A percentile compares a stretch with the other conserved stretches of the same genome.
Evolutionary conservation across 2,113 vertebrate species (phyloP).

Genomic region (Epinephelus cyanopodus): DNA sequence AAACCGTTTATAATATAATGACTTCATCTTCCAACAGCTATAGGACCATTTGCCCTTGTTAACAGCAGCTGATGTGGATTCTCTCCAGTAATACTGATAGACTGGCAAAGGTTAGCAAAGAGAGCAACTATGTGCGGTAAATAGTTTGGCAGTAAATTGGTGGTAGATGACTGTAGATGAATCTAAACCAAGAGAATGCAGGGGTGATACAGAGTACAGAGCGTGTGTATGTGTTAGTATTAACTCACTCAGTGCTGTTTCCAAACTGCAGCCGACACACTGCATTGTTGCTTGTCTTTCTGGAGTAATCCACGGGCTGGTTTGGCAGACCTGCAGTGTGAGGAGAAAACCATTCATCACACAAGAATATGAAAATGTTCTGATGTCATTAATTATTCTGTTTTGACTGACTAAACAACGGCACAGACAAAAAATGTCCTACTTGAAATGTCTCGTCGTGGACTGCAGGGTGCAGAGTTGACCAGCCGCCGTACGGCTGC

Average conservation of each 20-base stretch:
- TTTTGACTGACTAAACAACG: background rate
- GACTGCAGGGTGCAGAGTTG: slow-evolving; percentile 90
- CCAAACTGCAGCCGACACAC: slow-evolving; percentile 86
- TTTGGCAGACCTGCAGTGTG: slow-evolving; percentile 60
- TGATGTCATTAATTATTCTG: background rate
- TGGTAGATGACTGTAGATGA: slow-evolving; percentile 1
- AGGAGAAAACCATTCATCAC: background rate
- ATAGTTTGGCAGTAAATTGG: slow-evolving; percentile 15
- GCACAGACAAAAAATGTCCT: slow-evolving; percentile 1
- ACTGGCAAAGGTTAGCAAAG: background rate
- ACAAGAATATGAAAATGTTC: background rate
- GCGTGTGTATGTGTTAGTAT: background rate
- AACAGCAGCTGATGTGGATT: background rate
- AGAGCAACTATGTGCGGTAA: slow-evolving; percentile 9
- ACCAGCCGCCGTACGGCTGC: slow-evolving; percentile 80
- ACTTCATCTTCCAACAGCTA: background rate
- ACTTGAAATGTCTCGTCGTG: slow-evolving; percentile 81
- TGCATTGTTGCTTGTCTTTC: slow-evolving; percentile 71
- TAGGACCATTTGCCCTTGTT: background rate
- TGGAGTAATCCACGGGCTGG: slow-evolving; percentile 85
- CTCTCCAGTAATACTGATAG: background rate
- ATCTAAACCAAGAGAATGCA: slow-evolving; percentile 2
- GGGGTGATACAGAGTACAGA: background rate
- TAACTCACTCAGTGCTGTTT: slow-evolving; percentile 84
- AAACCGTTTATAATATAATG: background rate